A percentile compares a stretch with the other conserved stretches of the same genome.
Evolutionary conservation across 2,797 vertebrate genomes (phyloP).

Genomic region (Adelosebastes latens): DNA sequence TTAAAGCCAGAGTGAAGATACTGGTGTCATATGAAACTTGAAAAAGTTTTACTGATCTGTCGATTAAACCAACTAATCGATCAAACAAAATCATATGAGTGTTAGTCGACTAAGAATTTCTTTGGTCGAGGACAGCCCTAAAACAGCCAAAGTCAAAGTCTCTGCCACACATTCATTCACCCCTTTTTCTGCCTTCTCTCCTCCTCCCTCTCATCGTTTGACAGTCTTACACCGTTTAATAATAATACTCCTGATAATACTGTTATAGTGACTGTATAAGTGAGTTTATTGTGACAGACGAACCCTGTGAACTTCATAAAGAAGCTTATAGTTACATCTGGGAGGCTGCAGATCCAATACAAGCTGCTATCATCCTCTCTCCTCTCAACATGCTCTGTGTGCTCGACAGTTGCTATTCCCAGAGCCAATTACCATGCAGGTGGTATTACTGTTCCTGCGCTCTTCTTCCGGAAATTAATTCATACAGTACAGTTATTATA

Average conservation of each 20-base stretch:
- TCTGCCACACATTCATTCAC: neutral
- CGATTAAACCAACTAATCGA: too few relatives aligned
- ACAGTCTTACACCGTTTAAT: neutral
- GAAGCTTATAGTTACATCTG: neutral
- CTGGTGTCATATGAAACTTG: too few relatives aligned
- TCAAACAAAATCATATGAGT: rapidly evolving
- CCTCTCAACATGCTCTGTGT: neutral
- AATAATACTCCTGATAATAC: neutral
- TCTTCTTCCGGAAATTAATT: slow-evolving; percentile 30
- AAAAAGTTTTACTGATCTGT: too few relatives aligned
- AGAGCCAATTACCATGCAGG: slow-evolving; percentile 38
- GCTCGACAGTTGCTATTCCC: slow-evolving; percentile 9
- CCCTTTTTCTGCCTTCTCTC: neutral
- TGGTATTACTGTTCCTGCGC: slow-evolving; percentile 9
- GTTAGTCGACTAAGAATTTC: too few relatives aligned
- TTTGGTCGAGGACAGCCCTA: too few relatives aligned
- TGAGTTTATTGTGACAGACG: neutral
- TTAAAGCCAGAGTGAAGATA: too few relatives aligned
- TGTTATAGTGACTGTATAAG: neutral
- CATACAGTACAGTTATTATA: slow-evolving; percentile 1
- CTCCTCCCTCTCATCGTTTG: neutral
- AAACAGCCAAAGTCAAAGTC: neutral
- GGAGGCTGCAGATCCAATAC: neutral
- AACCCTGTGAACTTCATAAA: neutral
- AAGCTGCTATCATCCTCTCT: neutral